Conservation (phyloP, 35 echinoderm and acorn worm species). For the Heliocidaris erythrogramma region DNA sequence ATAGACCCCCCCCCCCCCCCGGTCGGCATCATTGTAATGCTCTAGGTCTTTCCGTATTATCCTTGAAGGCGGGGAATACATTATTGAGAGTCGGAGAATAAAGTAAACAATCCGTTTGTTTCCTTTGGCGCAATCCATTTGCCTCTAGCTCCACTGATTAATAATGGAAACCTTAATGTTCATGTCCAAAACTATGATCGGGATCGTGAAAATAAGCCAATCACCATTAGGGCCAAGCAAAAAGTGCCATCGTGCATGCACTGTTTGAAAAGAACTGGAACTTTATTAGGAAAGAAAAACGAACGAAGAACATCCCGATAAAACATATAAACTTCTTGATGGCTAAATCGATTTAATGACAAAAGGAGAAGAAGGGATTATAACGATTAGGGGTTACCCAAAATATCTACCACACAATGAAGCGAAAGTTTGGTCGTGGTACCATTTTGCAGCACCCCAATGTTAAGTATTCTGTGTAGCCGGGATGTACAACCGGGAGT, state of each 20-base stretch:
- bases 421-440: background rate
- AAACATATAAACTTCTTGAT: background rate
- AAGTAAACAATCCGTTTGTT: background rate
- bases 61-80: background rate
- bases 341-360: constrained; percentile 1
- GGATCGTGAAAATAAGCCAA: too few relatives aligned
- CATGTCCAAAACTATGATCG: too few relatives aligned
- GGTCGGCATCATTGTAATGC: background rate
- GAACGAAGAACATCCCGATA: background rate
- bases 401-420: background rate
- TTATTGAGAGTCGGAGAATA: background rate
- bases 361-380: background rate
- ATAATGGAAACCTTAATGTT: too few relatives aligned
- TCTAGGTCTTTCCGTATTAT: background rate
- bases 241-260: too few relatives aligned
- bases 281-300: too few relatives aligned
- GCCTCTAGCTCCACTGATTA: too few relatives aligned
- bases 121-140: background rate
- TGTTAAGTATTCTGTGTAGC: background rate
- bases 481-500: background rate
- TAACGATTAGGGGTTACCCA: background rate
- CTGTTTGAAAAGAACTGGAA: too few relatives aligned
- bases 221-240: too few relatives aligned
- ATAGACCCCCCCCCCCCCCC: too few relatives aligned
- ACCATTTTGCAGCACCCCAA: background rate